phyloP scores from a whole-genome alignment of 2,888 invertebrate species.

The Rhamphomyia laevipes region DNA sequence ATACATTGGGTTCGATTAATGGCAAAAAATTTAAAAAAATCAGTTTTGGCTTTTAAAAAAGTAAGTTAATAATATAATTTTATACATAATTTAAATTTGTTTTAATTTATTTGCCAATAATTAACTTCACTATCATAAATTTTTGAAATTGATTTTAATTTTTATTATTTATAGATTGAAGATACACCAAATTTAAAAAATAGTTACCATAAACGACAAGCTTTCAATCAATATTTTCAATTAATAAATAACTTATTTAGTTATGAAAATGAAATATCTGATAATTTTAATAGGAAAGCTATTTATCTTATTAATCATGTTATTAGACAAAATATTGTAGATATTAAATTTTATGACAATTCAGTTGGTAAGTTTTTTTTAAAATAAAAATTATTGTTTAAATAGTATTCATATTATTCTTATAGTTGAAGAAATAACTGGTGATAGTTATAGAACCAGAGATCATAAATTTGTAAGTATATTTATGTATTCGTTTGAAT shows the following conservation, averaged over 20 bases:
- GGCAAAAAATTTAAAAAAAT: slow-evolving; percentile 65
- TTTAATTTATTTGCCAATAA: too few species aligned
- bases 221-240: slow-evolving; percentile 65
- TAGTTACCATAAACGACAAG: slow-evolving; percentile 60
- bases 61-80: too few species aligned
- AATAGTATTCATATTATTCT: too few species aligned
- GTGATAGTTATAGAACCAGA: too few species aligned
- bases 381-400: too few species aligned
- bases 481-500: too few species aligned
- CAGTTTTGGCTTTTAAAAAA: slow-evolving; percentile 67
- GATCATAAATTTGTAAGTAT: too few species aligned
- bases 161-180: slow-evolving; percentile 22
- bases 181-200: slow-evolving; percentile 41
- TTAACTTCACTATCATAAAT: too few species aligned
- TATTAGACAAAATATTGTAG: slow-evolving; percentile 57
- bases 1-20: slow-evolving; percentile 77
- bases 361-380: slow-evolving; percentile 21
- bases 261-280: slow-evolving; percentile 62
- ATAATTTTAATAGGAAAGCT: slow-evolving; percentile 56
- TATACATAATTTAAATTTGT: too few species aligned
- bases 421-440: too few species aligned
- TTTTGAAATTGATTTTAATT: background rate
- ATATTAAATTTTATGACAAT: slow-evolving; percentile 39
- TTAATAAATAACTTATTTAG: slow-evolving; percentile 62
- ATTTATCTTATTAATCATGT: slow-evolving; percentile 51